Evolutionary conservation across 2,797 vertebrate species (phyloP).

Genomic region (Coccyzus lansbergi): DNA sequence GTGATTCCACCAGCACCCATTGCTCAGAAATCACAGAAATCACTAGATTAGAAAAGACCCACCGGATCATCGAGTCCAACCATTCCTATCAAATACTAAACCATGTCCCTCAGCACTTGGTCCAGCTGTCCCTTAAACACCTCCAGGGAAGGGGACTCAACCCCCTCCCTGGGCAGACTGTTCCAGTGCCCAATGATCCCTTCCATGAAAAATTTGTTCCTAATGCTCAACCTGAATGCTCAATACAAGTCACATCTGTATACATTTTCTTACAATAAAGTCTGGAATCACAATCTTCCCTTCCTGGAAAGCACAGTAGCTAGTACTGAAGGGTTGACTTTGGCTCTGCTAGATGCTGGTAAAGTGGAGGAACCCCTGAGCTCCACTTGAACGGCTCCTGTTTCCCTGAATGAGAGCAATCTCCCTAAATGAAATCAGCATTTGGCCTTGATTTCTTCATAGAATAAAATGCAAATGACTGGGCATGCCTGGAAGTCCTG

Average conservation of each 20-base stretch:
- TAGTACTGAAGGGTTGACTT: not conserved
- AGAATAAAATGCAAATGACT: not conserved
- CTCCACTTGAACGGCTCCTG: not conserved
- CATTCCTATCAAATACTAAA: too few relatives aligned
- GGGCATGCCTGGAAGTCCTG: not conserved
- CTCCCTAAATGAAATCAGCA: not conserved
- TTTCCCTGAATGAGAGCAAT: not conserved
- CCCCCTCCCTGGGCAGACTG: too few relatives aligned
- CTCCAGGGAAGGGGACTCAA: too few relatives aligned
- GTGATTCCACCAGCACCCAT: not conserved
- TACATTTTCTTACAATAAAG: accelerated
- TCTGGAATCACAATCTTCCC: not conserved
- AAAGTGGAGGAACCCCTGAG: not conserved
- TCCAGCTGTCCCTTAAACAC: too few relatives aligned
- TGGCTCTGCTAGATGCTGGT: not conserved
- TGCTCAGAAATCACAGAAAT: too few relatives aligned
- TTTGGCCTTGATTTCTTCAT: not conserved
- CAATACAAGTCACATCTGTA: not conserved
- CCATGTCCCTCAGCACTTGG: too few relatives aligned
- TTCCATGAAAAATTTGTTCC: too few relatives aligned
- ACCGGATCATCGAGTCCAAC: too few relatives aligned
- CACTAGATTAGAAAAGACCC: too few relatives aligned
- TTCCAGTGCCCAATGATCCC: too few relatives aligned
- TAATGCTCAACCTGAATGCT: too few relatives aligned
- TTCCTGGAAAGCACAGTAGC: not conserved